These are phyloP conservation scores for Oryctolagus cuniculus DNA, from an alignment of 2,113 vertebrate species.

Conservation along the genomic window DNA sequence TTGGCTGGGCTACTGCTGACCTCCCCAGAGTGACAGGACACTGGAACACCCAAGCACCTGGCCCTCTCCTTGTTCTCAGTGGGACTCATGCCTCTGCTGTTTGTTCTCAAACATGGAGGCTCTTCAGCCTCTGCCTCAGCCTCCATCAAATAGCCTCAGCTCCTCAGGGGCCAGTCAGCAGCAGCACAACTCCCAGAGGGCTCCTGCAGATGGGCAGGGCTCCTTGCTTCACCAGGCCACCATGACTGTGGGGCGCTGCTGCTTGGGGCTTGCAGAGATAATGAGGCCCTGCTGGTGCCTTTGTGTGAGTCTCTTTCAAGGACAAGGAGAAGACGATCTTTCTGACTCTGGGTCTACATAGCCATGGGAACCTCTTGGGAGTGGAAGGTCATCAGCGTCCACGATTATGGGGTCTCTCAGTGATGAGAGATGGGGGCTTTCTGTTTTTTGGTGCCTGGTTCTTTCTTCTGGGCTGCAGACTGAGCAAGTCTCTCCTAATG, in stretches of 20 bases:
- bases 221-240: not conserved
- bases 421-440: too few relatives aligned
- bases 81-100: not conserved
- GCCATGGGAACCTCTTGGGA: not conserved
- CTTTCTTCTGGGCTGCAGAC: not conserved
- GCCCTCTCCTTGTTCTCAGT: not conserved
- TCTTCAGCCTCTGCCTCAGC: not conserved
- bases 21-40: not conserved
- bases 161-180: not conserved
- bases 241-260: too few relatives aligned
- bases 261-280: not conserved
- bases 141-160: not conserved
- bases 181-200: not conserved
- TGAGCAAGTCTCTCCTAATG: not conserved
- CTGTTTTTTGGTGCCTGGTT: not conserved
- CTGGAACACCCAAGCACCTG: not conserved
- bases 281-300: not conserved
- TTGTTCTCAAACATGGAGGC: not conserved
- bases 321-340: not conserved
- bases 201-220: not conserved
- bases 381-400: not conserved
- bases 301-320: constrained; percentile 33
- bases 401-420: not conserved
- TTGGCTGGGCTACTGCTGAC: not conserved
- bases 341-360: not conserved